Evolutionary conservation across 2,113 vertebrate genomes (phyloP), one percentile per base, ranked within the genome.

Genomic region (Pseudorhombus dupliciocellatus): DNA sequence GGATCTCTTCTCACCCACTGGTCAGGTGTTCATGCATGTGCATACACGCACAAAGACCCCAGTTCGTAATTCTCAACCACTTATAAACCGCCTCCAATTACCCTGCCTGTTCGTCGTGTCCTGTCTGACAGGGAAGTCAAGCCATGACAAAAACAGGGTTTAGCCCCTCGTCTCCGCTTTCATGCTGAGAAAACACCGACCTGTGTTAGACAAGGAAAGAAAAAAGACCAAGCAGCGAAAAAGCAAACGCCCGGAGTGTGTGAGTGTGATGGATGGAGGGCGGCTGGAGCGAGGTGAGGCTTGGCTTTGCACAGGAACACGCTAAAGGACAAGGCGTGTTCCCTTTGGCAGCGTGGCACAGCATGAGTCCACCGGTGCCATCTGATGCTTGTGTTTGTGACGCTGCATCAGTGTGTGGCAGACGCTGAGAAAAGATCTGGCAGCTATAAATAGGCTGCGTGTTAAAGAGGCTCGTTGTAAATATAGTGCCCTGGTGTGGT

Each of bases 371-470:
- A 72, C 77, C 37, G 18, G 71, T 89, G 90, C 78, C 89, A 91
- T 81, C 81, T 66, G 90, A 92, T 89, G 90, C 90, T 84, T 66
- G 77, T 48, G 82, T 81, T 86, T 89, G 88, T 91, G 88, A 89
- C 75, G 58, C 81, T 69, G 85, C 82, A 85, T 59, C 86, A 73
- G 79, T 70, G 83, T 86, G 80, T 72, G 24, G 72, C 81, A 56
- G 80, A 77, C 70, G 50, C 89, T 88, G 88, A 89, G 85, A 91
- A 91, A 90, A 91, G 89, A 92, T 85, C 86, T 66, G 83, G 81
- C 73, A n/a, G 81, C 88, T 92, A 92, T 87, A 89, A 91, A 91
- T 92, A 92, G 91, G 56, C 77, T 1, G 53, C 52, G 84, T 88
- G 85, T 89, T 91, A 85, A 88, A 90, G 88, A 87, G 87, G 84